A percentile compares a stretch with the other conserved stretches of the same genome.
Conservation (phyloP, 2,797 vertebrate genomes). For the Anguilla obscura region DNA sequence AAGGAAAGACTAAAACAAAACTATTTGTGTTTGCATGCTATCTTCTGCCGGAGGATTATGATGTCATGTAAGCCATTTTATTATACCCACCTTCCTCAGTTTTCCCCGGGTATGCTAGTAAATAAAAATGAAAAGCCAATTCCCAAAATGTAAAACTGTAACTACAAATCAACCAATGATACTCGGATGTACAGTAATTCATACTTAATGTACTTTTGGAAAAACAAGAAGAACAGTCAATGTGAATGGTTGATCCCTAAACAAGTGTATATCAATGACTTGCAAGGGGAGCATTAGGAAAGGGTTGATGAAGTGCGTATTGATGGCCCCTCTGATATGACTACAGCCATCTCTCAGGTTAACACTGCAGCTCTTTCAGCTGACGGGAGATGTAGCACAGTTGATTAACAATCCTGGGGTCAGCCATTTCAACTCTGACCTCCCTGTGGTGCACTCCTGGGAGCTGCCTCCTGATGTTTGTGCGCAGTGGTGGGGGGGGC, state of each 20-base stretch:
- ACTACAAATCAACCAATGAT: not conserved
- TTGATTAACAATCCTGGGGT: conserved; percentile 52
- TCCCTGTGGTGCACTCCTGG: conserved; percentile 38
- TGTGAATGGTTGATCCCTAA: conserved; percentile 19
- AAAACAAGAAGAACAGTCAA: not conserved
- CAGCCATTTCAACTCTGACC: conserved; percentile 40
- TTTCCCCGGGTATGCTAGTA: not conserved
- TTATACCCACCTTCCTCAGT: not conserved
- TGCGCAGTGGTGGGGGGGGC: conserved; percentile 2
- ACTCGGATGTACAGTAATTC: not conserved
- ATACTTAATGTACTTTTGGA: not conserved
- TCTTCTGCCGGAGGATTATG: not conserved
- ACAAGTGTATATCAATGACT: conserved; percentile 16
- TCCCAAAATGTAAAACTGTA: not conserved
- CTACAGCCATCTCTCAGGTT: not conserved
- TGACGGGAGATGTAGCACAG: conserved; percentile 34
- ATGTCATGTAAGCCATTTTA: not conserved
- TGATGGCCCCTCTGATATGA: conserved; percentile 1
- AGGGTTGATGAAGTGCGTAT: conserved; percentile 8
- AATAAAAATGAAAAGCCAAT: not conserved
- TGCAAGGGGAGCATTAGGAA: not conserved
- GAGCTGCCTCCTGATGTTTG: conserved; percentile 43
- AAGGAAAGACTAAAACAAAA: not conserved
- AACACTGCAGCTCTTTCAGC: conserved; percentile 16
- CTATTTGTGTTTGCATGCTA: not conserved